Base-by-base conservation (phyloP, 2,888 invertebrate species). In the Drosophila kokeensis region DNA sequence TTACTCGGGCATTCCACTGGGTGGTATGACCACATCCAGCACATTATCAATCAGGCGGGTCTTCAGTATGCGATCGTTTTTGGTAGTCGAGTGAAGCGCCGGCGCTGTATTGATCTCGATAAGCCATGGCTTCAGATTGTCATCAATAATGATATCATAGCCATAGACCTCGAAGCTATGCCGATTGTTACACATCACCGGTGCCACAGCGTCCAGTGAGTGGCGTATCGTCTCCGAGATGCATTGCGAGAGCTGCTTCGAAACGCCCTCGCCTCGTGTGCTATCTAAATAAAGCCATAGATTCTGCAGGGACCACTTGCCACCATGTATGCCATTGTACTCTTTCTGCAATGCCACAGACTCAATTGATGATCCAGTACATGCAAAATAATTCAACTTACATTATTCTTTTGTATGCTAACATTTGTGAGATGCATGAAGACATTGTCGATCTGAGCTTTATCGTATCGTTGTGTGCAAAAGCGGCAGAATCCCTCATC, bases 361-460 rank as follows among this genome's bases (percentile, higher is more conserved):
- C 38, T 29, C 11, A 24, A 21, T 30, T 42, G 4, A 24, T 27
- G 4, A 0, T 21, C 7, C 10, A 50, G 18, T n/a, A 15, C 5
- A 29, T 10, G 10, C 48, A 2, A 10, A 53, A 11, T n/a, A 7
- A 18, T 18, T 3, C 0, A 13, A 79, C 90, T 86, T 73, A 92
- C 92, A 80, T 98, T 98, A 91, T 98, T 98, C 93, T 98, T 99
- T 93, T 99, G 99, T n/a, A 99, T 98, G 69, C 99, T 98, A 6
- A 99, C 99, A 92, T 99, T 99, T 15, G 99, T 99, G 62, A 99
- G 94, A 94, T 99, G 99, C 62, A 98, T 97, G 91, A 98, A 99
- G 96, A 97, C 97, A 92, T 97, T 98, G 93, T 98, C 98, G 83
- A 97, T 93, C 92, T 97, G 97, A 48, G 96, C 96, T 48, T 96